A percentile compares a stretch with the other conserved stretches of the same genome.
phyloP scores from a whole-genome alignment of 2,113 vertebrate genomes.

The Toxostoma redivivum region DNA sequence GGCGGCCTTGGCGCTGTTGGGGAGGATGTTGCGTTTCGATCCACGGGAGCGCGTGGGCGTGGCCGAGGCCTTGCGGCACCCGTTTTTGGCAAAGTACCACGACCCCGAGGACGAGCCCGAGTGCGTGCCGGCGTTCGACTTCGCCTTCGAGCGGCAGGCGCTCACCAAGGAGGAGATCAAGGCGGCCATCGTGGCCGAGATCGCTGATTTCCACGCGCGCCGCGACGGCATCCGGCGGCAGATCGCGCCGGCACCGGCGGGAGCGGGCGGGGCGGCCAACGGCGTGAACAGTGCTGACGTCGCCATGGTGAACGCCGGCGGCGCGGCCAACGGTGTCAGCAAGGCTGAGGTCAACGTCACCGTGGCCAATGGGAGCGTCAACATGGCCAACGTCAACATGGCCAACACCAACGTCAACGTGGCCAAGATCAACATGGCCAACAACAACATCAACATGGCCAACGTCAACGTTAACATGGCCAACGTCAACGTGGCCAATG shows the following conservation, averaged over 20 bases:
- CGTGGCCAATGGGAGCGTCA: background rate
- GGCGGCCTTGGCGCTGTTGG: conserved; percentile 79
- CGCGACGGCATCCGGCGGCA: conserved; percentile 80
- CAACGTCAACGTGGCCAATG: too few relatives aligned
- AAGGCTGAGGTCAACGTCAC: too few relatives aligned
- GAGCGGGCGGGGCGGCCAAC: background rate
- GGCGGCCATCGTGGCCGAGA: conserved; percentile 90
- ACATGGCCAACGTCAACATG: rapidly evolving
- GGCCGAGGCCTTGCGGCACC: conserved; percentile 83
- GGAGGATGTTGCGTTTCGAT: conserved; percentile 85
- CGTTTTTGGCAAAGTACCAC: conserved; percentile 89
- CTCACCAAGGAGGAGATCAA: conserved; percentile 87
- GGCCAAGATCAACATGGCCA: too few relatives aligned
- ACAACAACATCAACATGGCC: background rate
- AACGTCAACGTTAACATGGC: background rate
- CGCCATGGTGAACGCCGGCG: background rate
- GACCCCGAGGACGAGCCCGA: conserved; percentile 91
- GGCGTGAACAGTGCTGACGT: too few relatives aligned
- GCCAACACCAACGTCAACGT: background rate
- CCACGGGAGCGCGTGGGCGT: conserved; percentile 82
- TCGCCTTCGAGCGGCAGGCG: conserved; percentile 85
- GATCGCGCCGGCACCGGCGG: conserved; percentile 55
- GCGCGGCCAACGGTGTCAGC: too few relatives aligned
- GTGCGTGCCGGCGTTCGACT: conserved; percentile 92
- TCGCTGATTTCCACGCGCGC: conserved; percentile 85